Evolutionary conservation across 2,888 invertebrate genomes (phyloP).

Genomic region (Fissipunctia ypsillon): DNA sequence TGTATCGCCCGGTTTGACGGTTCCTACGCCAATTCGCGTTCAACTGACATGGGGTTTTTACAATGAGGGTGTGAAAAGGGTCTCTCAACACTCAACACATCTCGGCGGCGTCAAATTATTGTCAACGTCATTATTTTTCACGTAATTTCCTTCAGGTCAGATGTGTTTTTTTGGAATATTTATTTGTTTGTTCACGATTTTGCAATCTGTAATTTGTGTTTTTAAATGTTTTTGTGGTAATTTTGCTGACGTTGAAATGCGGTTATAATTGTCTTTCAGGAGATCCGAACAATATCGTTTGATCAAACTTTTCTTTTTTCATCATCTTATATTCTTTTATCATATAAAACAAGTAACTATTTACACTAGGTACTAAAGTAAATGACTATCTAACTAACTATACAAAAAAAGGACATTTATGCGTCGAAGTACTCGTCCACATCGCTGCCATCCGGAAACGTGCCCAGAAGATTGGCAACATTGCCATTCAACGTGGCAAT

Average conservation of each 20-base stretch:
- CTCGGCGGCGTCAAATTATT: constrained; percentile 64
- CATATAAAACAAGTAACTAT: too few species aligned
- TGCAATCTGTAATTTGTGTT: neutral
- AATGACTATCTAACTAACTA: too few species aligned
- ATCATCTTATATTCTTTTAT: too few species aligned
- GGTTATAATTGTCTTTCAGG: neutral
- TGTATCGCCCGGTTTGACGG: constrained; percentile 49
- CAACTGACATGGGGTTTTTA: constrained; percentile 59
- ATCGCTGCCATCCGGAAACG: too few species aligned
- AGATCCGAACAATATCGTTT: neutral
- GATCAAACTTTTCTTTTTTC: neutral
- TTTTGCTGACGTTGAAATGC: neutral
- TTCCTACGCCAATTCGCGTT: constrained; percentile 59
- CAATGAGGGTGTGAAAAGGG: constrained; percentile 67
- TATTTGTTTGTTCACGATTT: constrained; percentile 8
- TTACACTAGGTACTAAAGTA: too few species aligned
- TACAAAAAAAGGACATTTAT: too few species aligned
- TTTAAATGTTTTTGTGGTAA: neutral
- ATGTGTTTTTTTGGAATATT: constrained; percentile 29
- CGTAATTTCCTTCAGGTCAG: constrained; percentile 60
- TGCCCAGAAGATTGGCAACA: too few species aligned
- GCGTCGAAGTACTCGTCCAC: too few species aligned
- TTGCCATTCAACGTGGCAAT: too few species aligned
- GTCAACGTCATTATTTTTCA: constrained; percentile 67
- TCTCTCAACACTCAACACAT: constrained; percentile 58